Evolutionary conservation across 1,140 invertebrate species (phyloP), one percentile per base, ranked within the genome.

Genomic region (Pseudomyrmex pallidus): DNA sequence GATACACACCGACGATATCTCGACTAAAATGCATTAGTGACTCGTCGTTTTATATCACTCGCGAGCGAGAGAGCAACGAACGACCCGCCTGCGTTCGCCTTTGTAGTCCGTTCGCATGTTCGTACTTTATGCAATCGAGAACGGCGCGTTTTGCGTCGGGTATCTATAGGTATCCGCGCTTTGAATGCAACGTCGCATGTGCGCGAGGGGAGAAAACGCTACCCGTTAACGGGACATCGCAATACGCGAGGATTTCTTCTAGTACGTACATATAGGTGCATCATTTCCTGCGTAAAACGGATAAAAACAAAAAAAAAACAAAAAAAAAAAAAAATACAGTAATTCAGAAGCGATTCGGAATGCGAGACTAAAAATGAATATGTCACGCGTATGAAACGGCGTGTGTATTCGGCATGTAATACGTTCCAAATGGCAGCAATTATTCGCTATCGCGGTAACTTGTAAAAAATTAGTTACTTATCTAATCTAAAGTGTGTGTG

Each of bases 31-130:
- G 35, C 17, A 54, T 72, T 44, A 57, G n/a, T 73, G 72, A 48
- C 54, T 59, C 56, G 54, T 25, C 59, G 52, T 59, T 80, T 80
- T 72, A 35, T 35, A 80, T 68, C 77, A 50, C 54, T 80, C 67
- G 67, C 48, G 77, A 44, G 54, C 70, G 56, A 72, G 46, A 12
- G 35, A 35, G 35, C 56, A 72, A 73, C 77, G 67, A 59, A 66
- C 52, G 62, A 22, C 44, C 35, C n/a, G 52, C 44, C 35, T 15
- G 44, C 46, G 15, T 8, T 35, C 56, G 44, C 66, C 67, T 59
- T 73, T 80, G 67, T 57, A 1, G 54, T 25, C 17, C 63, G 44
- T 80, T 72, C 54, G 64, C 35, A 25, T 35, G 44, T 70, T 72
- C 17, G 25, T 66, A 54, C 62, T 77, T 77, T 77, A 44, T 66